Conservation (phyloP, 2,113 vertebrate species). For the Zosterops pallidus region DNA sequence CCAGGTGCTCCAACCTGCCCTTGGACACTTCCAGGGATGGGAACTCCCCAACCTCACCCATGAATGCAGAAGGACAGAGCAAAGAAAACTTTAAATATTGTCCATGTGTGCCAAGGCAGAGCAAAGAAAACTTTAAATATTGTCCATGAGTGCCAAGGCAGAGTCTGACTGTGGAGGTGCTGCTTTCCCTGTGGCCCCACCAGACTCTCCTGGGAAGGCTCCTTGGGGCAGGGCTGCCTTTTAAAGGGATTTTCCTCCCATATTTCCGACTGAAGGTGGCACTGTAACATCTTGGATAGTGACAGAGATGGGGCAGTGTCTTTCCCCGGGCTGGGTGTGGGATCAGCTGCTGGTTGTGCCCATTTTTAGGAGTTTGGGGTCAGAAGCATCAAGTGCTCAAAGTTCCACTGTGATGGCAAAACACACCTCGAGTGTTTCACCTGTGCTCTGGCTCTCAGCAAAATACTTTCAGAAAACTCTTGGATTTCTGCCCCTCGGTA, state of each 20-base stretch:
- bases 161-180: fast-evolving
- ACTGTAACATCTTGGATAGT: constrained; percentile 49
- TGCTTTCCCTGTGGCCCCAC: neutral
- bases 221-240: neutral
- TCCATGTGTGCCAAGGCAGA: neutral
- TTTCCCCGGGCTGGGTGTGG: neutral
- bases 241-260: neutral
- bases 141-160: neutral
- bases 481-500: neutral
- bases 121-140: neutral
- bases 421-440: neutral
- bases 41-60: fast-evolving
- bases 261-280: constrained; percentile 55
- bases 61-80: neutral
- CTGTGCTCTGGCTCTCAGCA: neutral
- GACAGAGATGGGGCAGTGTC: neutral
- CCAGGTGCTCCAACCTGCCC: neutral
- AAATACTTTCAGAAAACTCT: neutral
- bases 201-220: neutral
- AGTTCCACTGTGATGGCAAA: neutral
- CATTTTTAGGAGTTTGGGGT: neutral
- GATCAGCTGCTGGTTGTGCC: neutral
- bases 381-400: neutral
- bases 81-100: fast-evolving
- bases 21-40: neutral